Conservation (phyloP, 2,797 vertebrate genomes). For the Bucorvus abyssinicus region DNA sequence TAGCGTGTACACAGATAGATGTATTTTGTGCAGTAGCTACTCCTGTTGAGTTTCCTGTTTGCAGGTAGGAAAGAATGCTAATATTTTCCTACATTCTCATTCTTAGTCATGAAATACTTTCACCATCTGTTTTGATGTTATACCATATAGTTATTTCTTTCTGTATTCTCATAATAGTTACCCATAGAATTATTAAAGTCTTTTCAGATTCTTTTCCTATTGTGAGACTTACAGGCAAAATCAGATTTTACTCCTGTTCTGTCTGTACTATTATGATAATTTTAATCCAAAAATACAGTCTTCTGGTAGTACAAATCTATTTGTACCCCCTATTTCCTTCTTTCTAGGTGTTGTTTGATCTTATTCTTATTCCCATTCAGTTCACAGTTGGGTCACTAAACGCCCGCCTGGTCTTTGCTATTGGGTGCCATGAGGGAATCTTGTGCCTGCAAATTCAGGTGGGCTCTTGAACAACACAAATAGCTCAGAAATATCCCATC, state of each 20-base stretch:
- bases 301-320: neutral
- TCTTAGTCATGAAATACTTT: neutral
- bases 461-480: neutral
- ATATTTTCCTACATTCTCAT: neutral
- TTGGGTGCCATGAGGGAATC: neutral
- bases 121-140: neutral
- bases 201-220: neutral
- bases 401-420: neutral
- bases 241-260: neutral
- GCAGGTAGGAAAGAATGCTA: neutral
- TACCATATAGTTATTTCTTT: neutral
- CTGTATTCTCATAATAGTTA: neutral
- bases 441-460: neutral
- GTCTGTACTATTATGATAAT: neutral
- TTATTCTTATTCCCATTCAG: neutral
- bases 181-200: neutral
- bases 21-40: neutral
- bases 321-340: neutral
- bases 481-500: neutral
- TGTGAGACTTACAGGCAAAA: neutral
- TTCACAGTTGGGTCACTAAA: neutral
- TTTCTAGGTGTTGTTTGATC: neutral
- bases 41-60: neutral
- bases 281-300: neutral
- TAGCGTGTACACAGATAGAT: fast-evolving